A percentile compares a stretch with the other conserved stretches of the same genome.
These are phyloP conservation scores for Euwallacea fornicatus DNA, from an alignment of 1,140 invertebrate genomes.

Conservation along the genomic window DNA sequence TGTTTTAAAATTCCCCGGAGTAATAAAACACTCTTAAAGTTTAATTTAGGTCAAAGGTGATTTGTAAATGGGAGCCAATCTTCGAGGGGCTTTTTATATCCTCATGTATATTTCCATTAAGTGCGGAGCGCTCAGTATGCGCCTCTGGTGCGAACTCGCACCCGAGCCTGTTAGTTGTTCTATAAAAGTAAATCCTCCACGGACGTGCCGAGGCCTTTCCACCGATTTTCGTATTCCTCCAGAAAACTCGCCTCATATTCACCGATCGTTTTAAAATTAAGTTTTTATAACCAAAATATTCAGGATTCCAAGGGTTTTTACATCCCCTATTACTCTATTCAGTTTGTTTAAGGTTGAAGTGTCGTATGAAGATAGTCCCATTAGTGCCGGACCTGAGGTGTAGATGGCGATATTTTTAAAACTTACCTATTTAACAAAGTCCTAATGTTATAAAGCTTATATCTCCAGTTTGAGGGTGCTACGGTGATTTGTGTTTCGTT, in stretches of 20 bases:
- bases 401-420: no score
- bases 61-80: conserved; percentile 44
- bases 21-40: conserved; percentile 32
- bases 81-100: conserved; percentile 43
- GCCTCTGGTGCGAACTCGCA: conserved; percentile 43
- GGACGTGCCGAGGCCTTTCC: conserved; percentile 47
- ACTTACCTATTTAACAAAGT: no score
- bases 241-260: conserved; percentile 41
- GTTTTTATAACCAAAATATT: conserved; percentile 30
- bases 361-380: no score
- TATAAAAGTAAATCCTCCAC: conserved; percentile 52
- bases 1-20: conserved; percentile 3
- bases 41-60: conserved; percentile 39
- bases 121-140: conserved; percentile 49
- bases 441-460: no score
- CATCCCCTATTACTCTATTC: no score
- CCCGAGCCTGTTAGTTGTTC: conserved; percentile 51
- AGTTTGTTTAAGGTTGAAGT: no score
- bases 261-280: conserved; percentile 43
- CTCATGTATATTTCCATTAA: conserved; percentile 54
- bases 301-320: background rate
- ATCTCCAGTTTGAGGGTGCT: no score
- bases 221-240: conserved; percentile 42
- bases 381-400: no score
- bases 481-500: no score